Conservation (phyloP, 1,140 invertebrate species). For the Drosophila lacertosa region DNA sequence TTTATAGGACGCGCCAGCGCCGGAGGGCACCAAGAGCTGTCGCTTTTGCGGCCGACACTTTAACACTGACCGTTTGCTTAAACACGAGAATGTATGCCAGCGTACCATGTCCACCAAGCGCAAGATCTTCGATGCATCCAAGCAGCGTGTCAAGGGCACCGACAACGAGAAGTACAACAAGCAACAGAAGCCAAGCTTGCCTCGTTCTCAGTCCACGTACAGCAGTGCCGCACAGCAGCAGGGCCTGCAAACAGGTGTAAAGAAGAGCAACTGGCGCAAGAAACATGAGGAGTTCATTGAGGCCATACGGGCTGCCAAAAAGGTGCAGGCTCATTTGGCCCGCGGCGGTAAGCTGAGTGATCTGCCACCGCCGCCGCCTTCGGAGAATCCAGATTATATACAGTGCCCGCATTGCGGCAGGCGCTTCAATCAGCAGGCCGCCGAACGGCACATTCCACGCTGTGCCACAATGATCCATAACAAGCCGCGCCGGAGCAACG, state of each 20-base stretch:
- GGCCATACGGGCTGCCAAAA: constrained; percentile 94
- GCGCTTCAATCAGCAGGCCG: constrained; percentile 93
- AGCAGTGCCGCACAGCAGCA: constrained; percentile 63
- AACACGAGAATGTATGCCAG: constrained; percentile 92
- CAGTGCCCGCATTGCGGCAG: constrained; percentile 95
- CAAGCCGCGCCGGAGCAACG: constrained; percentile 86
- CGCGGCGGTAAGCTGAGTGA: constrained; percentile 94
- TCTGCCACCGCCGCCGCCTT: constrained; percentile 94
- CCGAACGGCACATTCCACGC: constrained; percentile 96
- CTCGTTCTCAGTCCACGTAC: constrained; percentile 57
- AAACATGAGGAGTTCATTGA: constrained; percentile 97
- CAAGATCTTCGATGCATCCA: constrained; percentile 94
- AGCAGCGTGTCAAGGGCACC: constrained; percentile 92
- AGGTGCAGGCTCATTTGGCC: constrained; percentile 92
- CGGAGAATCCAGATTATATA: constrained; percentile 94
- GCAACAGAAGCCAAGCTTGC: constrained; percentile 25
- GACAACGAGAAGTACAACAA: constrained; percentile 90
- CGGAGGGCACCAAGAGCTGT: constrained; percentile 85
- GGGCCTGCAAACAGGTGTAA: constrained; percentile 71
- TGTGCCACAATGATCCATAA: constrained; percentile 93
- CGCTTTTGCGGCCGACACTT: constrained; percentile 90
- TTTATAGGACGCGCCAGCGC: constrained; percentile 21
- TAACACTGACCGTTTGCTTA: constrained; percentile 90
- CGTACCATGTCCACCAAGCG: constrained; percentile 91
- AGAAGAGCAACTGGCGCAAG: constrained; percentile 93